phyloP scores from a whole-genome alignment of 30 jellyfish, hydroid and myxozoan species.

The Morbakka virulenta region DNA sequence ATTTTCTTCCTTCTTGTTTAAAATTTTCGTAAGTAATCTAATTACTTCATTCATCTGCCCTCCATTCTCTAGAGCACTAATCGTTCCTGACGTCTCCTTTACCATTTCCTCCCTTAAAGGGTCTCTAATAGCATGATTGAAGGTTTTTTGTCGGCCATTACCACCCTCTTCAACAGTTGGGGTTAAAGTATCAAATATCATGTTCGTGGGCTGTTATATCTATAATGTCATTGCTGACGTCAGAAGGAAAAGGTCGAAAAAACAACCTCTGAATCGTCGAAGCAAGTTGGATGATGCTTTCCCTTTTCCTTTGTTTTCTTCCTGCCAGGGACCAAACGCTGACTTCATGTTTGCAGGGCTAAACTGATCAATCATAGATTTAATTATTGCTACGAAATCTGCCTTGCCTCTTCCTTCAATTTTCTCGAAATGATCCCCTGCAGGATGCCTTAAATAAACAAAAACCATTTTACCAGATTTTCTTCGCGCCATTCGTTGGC shows the following conservation, averaged over 20 bases:
- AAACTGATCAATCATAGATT: conserved; percentile 1
- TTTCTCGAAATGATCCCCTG: background rate
- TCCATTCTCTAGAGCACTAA: background rate
- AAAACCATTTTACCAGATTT: background rate
- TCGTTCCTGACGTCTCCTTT: background rate
- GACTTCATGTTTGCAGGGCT: conserved; percentile 22
- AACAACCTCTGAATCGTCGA: conserved; percentile 39
- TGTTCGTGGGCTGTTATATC: conserved; percentile 51
- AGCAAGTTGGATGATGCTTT: conserved; percentile 38
- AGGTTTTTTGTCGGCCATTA: conserved; percentile 36
- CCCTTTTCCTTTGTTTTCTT: conserved; percentile 20
- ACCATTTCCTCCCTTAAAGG: conserved; percentile 10
- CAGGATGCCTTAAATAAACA: background rate
- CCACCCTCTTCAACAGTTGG: conserved; percentile 1
- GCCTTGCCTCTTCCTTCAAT: background rate
- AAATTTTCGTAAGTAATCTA: conserved; percentile 13
- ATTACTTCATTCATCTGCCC: conserved; percentile 29
- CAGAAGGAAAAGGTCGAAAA: conserved; percentile 23
- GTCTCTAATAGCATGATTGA: background rate
- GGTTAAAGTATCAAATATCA: background rate
- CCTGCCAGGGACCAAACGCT: conserved; percentile 17
- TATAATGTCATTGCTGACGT: background rate
- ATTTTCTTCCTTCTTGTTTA: no score
- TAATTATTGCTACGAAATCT: background rate
- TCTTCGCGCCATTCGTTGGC: no score